These are phyloP conservation scores for Synanthedon vespiformis DNA, from an alignment of 2,888 invertebrate species.

Conservation along the genomic window DNA sequence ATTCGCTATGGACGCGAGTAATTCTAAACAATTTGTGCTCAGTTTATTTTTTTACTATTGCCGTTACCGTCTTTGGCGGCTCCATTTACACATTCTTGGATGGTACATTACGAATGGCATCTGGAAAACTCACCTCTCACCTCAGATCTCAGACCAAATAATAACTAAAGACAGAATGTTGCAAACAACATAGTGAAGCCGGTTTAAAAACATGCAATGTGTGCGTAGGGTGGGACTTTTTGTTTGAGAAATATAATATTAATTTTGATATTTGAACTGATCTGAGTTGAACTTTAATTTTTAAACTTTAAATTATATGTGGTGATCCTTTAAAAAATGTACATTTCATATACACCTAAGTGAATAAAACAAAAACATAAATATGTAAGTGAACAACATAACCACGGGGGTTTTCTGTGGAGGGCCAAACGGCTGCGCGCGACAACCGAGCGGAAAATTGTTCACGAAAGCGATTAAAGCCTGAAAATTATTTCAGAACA, in stretches of 20 bases:
- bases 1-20: slow-evolving; percentile 1
- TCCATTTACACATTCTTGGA: neutral
- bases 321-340: too few species aligned
- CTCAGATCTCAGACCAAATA: too few species aligned
- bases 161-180: too few species aligned
- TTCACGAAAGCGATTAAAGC: slow-evolving; percentile 38
- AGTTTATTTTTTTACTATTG: neutral
- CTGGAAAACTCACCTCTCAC: too few species aligned
- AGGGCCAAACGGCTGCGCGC: slow-evolving; percentile 19
- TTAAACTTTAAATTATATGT: too few species aligned
- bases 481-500: slow-evolving; percentile 44
- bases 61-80: neutral
- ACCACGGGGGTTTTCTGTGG: neutral
- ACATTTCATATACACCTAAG: too few species aligned
- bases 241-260: too few species aligned
- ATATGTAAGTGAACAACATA: neutral
- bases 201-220: neutral
- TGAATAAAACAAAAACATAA: too few species aligned
- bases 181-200: too few species aligned
- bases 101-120: too few species aligned
- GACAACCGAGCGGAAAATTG: slow-evolving; percentile 37
- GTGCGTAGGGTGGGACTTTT: neutral
- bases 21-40: slow-evolving; percentile 3
- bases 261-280: too few species aligned
- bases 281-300: too few species aligned